Conservation (phyloP, 1,140 invertebrate genomes). For the Brachionus asplanchnoidis region DNA sequence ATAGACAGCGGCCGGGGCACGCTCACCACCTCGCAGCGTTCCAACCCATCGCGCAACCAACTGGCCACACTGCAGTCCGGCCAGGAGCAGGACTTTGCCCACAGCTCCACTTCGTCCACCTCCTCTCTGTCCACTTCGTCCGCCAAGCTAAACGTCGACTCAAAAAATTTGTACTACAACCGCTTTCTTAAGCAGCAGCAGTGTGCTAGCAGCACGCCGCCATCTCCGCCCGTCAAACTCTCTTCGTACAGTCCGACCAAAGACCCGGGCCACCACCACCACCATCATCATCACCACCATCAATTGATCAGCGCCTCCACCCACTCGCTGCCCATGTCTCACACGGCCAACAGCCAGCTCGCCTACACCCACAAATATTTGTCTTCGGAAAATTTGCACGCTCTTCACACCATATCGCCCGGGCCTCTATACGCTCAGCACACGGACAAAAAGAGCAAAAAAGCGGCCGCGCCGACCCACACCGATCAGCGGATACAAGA, state of each 20-base stretch:
- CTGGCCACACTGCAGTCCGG: constrained; percentile 47
- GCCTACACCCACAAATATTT: background rate
- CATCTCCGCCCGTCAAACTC: constrained; percentile 33
- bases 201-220: background rate
- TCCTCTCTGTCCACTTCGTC: constrained; percentile 12
- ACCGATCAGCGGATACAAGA: constrained; percentile 23
- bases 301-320: background rate
- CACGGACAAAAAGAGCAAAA: background rate
- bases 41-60: constrained; percentile 44
- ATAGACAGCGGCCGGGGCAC: constrained; percentile 56
- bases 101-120: background rate
- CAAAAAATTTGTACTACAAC: constrained; percentile 22
- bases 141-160: background rate
- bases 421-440: background rate
- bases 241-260: constrained; percentile 24
- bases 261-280: background rate
- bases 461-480: background rate
- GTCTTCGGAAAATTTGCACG: constrained; percentile 19
- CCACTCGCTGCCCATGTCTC: background rate
- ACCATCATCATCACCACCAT: background rate
- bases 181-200: constrained; percentile 29
- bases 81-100: constrained; percentile 34
- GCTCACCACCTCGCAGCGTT: constrained; percentile 44
- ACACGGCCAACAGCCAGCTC: background rate
- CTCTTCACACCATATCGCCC: background rate